Evolutionary conservation across 2,888 invertebrate species (phyloP), one percentile per base, ranked within the genome.

Genomic region (Leptinotarsa tumamoca): DNA sequence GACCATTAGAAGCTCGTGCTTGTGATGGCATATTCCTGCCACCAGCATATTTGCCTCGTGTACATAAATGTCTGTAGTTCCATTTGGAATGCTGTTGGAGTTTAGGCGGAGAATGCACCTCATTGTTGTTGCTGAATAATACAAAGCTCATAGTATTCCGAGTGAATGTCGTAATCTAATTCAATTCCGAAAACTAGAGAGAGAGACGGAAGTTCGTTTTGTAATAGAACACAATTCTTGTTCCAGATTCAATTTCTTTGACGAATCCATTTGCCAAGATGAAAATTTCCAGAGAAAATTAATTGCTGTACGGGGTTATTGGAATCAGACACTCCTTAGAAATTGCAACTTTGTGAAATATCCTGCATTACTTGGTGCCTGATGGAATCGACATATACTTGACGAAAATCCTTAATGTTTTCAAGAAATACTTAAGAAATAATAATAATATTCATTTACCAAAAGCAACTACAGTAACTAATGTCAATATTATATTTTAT

Each of bases 111-210:
- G 63, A 63, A 63, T 63, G 63, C 43, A 63, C 63, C 43, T 63
- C 63, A 43, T 63, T 33, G 63, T 63, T 63, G 63, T n/a, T 63
- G 63, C 18, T 63, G 63, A 33, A 63, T 63, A 63, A 21, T 63
- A 43, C 63, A 63, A n/a, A 33, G 63, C 63, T 63, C 63, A n/a
- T n/a, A n/a, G 10, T 43, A 33, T 33, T 33, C 17, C 17, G 63
- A 43, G n/a, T 63, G n/a, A n/a, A 63, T 63, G 63, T 63, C 14
- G 63, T 10, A 63, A 63, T 63, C 33, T 63, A 63, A 63, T 63
- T 63, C 63, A 63, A 63, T 63, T 33, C 18, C n/a, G 5, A n/a
- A 33, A 13, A 63, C 13, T 15, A 33, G 27, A 61, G 23, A 33
- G 1, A 63, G 17, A n/a, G 17, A 3, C n/a, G 3, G 5, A 18